Evolutionary conservation across 1,140 invertebrate species (phyloP).

Genomic region (Pseudomyrmex cubaensis): DNA sequence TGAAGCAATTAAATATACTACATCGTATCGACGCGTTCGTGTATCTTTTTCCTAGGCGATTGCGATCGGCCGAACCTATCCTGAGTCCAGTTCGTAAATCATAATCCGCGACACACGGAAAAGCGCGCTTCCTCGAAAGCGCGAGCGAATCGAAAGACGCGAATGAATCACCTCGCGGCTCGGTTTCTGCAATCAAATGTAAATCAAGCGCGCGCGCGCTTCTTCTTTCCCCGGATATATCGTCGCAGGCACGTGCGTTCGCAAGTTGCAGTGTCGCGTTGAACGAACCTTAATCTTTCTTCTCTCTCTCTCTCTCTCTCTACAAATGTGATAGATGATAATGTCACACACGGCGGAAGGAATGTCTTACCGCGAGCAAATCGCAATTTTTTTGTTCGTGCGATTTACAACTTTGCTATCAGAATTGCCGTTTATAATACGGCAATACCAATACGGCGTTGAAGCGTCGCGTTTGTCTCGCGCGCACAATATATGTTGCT

Average conservation of each 20-base stretch:
- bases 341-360: slow-evolving; percentile 35
- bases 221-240: slow-evolving; percentile 59
- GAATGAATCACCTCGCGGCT: slow-evolving; percentile 74
- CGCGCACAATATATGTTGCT: slow-evolving; percentile 8
- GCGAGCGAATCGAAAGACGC: background rate
- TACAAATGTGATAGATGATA: slow-evolving; percentile 63
- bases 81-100: slow-evolving; percentile 63
- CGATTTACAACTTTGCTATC: slow-evolving; percentile 34
- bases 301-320: background rate
- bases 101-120: background rate
- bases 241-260: slow-evolving; percentile 26
- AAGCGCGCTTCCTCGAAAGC: background rate
- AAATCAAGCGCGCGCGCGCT: slow-evolving; percentile 69
- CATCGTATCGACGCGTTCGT: background rate
- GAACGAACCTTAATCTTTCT: background rate
- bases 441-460: no score
- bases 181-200: slow-evolving; percentile 82
- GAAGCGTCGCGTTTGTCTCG: slow-evolving; percentile 22
- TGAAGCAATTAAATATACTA: slow-evolving; percentile 39
- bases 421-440: background rate
- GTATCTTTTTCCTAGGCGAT: slow-evolving; percentile 11
- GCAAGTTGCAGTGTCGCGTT: slow-evolving; percentile 29
- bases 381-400: slow-evolving; percentile 55
- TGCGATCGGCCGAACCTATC: background rate
- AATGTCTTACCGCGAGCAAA: slow-evolving; percentile 50